A percentile compares a stretch with the other conserved stretches of the same genome.
Evolutionary conservation across 1,140 invertebrate genomes (phyloP).

Genomic region (Helicoverpa zea): DNA sequence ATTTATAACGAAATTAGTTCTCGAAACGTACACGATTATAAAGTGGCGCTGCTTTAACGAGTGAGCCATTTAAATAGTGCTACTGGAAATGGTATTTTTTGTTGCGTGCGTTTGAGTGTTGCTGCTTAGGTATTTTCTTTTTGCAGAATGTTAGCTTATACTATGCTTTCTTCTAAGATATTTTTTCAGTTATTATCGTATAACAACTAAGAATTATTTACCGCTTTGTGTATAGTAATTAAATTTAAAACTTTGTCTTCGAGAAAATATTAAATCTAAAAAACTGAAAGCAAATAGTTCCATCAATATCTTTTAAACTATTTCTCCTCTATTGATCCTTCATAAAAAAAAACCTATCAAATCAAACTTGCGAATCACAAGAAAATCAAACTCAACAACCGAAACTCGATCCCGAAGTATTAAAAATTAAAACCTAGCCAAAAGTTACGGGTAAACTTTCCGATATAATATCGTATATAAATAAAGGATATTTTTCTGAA

Average conservation of each 20-base stretch:
- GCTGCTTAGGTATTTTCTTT: neutral
- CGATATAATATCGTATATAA: slow-evolving; percentile 48
- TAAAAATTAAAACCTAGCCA: slow-evolving; percentile 38
- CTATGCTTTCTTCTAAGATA: too few relatives aligned
- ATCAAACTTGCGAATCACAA: neutral
- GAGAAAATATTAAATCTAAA: neutral
- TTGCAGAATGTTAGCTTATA: too few relatives aligned
- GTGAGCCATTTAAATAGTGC: slow-evolving; percentile 15
- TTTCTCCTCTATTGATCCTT: neutral
- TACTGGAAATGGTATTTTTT: neutral
- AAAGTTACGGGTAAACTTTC: slow-evolving; percentile 41
- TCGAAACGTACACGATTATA: slow-evolving; percentile 50
- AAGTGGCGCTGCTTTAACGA: slow-evolving; percentile 39
- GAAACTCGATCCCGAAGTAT: slow-evolving; percentile 35
- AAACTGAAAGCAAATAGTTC: neutral
- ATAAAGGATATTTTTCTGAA: slow-evolving; percentile 48
- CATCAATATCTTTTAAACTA: neutral
- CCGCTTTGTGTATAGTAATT: too few relatives aligned
- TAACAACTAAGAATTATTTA: too few relatives aligned
- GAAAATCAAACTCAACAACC: slow-evolving; percentile 29
- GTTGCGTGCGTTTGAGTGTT: too few relatives aligned
- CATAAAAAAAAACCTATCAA: neutral
- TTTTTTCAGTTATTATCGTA: too few relatives aligned
- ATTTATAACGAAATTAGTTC: slow-evolving; percentile 68
- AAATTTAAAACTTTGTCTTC: neutral